Conservation (phyloP, 2,113 vertebrate species). For the Thomomys bottae region DNA sequence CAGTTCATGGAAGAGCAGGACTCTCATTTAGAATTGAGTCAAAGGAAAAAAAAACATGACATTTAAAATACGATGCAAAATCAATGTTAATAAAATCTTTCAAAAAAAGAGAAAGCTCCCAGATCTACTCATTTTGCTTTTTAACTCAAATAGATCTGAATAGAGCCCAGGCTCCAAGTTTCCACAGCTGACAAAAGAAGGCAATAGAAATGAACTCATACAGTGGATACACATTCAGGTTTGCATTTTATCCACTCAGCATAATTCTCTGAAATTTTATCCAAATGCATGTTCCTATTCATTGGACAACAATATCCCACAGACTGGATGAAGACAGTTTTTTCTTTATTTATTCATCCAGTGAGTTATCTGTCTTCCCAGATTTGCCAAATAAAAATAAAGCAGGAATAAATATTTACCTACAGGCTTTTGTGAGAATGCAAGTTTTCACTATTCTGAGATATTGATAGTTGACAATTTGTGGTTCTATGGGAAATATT, state of each 20-base stretch:
- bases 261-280: not conserved
- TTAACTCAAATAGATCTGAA: not conserved
- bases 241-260: not conserved
- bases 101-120: no score
- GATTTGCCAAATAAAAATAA: not conserved
- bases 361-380: not conserved
- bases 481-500: not conserved
- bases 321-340: not conserved
- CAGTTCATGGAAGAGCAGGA: not conserved
- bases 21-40: not conserved
- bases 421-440: not conserved
- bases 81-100: no score
- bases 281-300: not conserved
- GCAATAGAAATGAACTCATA: not conserved
- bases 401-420: not conserved
- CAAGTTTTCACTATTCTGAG: not conserved
- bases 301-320: not conserved
- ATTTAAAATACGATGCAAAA: no score
- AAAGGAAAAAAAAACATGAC: not conserved
- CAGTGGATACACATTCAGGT: not conserved
- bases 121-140: no score
- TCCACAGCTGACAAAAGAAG: no score
- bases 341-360: not conserved
- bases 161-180: no score
- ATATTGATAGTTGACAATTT: not conserved